A percentile compares a stretch with the other conserved stretches of the same genome.
Conservation (phyloP, 53 echinoderm and acorn worm species). For the Hippasteria phrygiana region DNA sequence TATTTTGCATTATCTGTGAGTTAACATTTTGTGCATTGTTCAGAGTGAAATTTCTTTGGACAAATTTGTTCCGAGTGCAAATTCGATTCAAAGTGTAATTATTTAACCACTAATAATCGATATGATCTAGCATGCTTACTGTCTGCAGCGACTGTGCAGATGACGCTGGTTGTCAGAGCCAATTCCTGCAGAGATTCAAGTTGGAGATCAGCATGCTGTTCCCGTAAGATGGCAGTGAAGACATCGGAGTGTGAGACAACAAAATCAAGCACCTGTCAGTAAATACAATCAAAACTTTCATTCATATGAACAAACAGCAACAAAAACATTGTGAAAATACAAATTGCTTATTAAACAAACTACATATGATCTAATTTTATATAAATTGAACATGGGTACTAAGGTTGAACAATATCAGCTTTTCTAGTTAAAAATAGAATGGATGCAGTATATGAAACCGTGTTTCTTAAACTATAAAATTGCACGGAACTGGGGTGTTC, state of each 20-base stretch:
- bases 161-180: slow-evolving; percentile 84
- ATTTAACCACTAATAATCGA: not conserved
- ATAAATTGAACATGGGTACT: too few species aligned
- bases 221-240: slow-evolving; percentile 91
- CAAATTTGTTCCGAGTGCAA: too few species aligned
- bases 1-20: too few species aligned
- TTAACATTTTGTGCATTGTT: too few species aligned
- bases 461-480: not conserved
- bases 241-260: slow-evolving; percentile 86
- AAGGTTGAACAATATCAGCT: too few species aligned
- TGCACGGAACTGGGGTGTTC: not conserved
- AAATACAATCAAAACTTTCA: not conserved
- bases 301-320: not conserved
- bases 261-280: slow-evolving; percentile 83
- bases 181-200: slow-evolving; percentile 84
- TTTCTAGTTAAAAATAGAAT: too few species aligned
- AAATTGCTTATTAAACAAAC: too few species aligned
- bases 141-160: slow-evolving; percentile 85
- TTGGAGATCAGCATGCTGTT: slow-evolving; percentile 73
- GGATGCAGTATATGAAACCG: too few species aligned
- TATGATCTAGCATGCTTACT: slow-evolving; percentile 52
- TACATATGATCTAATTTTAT: too few species aligned
- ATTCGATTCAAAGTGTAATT: too few species aligned
- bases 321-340: not conserved
- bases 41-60: too few species aligned